Evolutionary conservation across 2,888 invertebrate genomes (phyloP).

Genomic region (Hedychridium roseum): DNA sequence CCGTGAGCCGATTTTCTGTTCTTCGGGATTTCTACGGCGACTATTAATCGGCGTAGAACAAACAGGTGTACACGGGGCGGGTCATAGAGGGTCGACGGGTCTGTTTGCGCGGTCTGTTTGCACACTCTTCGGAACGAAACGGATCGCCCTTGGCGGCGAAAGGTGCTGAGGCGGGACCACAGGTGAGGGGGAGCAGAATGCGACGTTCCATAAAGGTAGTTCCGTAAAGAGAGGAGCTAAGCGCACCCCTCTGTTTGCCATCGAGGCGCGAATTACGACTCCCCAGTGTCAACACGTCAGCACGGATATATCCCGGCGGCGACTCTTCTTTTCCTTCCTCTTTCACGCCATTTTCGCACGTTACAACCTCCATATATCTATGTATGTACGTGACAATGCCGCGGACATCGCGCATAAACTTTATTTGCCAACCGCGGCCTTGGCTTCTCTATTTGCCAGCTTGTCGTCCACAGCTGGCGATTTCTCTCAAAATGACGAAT

Average conservation of each 20-base stretch:
- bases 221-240: constrained; percentile 15
- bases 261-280: constrained; percentile 52
- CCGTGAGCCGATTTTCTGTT: too few species aligned
- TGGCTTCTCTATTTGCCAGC: too few species aligned
- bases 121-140: constrained; percentile 28
- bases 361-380: constrained; percentile 31
- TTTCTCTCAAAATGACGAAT: too few species aligned
- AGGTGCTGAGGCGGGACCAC: too few species aligned
- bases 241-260: constrained; percentile 46
- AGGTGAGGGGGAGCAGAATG: too few species aligned
- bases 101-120: constrained; percentile 39
- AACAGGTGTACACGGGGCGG: constrained; percentile 17
- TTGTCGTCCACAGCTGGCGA: too few species aligned
- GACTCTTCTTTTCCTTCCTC: constrained; percentile 15
- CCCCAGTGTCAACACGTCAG: constrained; percentile 51
- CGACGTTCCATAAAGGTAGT: too few species aligned
- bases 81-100: too few species aligned
- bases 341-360: constrained; percentile 33
- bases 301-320: constrained; percentile 32
- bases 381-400: neutral
- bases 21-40: constrained; percentile 16
- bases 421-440: constrained; percentile 30
- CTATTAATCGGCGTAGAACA: constrained; percentile 37
- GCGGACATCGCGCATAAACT: constrained; percentile 25
- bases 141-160: constrained; percentile 30